Evolutionary conservation across 2,113 vertebrate species (phyloP).

Genomic region (Ochotona curzoniae): DNA sequence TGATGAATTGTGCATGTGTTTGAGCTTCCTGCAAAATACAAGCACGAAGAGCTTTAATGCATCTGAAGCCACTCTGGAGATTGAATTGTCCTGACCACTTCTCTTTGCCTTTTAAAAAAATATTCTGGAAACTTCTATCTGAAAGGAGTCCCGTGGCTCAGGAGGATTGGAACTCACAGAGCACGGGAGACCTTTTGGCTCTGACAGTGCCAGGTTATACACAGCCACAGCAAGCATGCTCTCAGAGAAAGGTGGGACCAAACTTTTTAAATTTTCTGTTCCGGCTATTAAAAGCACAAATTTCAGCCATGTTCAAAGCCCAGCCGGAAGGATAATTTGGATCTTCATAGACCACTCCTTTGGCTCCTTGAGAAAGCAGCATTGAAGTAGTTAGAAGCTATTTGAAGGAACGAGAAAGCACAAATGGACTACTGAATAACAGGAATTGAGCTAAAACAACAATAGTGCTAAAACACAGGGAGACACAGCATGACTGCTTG

Average conservation of each 20-base stretch:
- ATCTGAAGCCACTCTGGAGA: neutral
- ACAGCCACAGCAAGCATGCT: neutral
- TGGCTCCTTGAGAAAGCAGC: conserved; percentile 62
- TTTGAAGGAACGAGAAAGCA: conserved; percentile 60
- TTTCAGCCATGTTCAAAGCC: neutral
- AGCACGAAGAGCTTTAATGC: neutral
- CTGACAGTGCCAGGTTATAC: neutral
- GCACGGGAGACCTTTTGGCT: neutral
- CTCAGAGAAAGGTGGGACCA: conserved; percentile 43
- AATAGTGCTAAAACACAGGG: conserved; percentile 57
- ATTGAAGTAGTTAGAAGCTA: conserved; percentile 71
- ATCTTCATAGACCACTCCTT: conserved; percentile 64
- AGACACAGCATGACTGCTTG: neutral
- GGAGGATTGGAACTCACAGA: neutral
- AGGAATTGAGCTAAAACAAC: conserved; percentile 58
- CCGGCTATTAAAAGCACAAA: conserved; percentile 68
- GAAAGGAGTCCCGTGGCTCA: neutral
- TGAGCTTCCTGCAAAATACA: conserved; percentile 10
- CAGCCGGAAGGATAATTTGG: conserved; percentile 67
- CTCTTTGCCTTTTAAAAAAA: neutral
- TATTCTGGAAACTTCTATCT: neutral
- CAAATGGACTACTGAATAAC: conserved; percentile 65
- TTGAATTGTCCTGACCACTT: neutral
- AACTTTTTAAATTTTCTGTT: conserved; percentile 61
- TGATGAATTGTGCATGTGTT: conserved; percentile 21